Conservation (phyloP, 1,140 invertebrate genomes). For the Meteorus sp. region DNA sequence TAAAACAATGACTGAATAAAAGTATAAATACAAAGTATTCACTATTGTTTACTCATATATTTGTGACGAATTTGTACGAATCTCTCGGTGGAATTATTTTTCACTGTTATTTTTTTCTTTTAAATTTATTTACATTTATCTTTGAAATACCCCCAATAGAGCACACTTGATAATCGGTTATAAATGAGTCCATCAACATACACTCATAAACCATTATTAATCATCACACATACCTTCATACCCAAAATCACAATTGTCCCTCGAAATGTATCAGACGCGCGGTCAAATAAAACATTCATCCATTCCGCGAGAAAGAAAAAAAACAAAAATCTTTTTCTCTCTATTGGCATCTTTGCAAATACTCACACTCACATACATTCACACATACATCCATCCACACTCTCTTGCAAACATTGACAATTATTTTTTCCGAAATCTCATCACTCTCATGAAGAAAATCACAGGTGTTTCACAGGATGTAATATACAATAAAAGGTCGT, state of each 20-base stretch:
- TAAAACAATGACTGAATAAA: not conserved
- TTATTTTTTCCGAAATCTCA: conserved; percentile 20
- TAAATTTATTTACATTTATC: conserved; percentile 12
- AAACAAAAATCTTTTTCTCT: too few relatives aligned
- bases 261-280: conserved; percentile 9
- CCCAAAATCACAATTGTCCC: conserved; percentile 20
- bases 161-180: conserved; percentile 1
- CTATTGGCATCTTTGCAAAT: too few relatives aligned
- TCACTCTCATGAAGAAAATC: conserved; percentile 32
- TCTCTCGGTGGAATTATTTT: conserved; percentile 14
- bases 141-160: conserved; percentile 12
- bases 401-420: conserved; percentile 8
- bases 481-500: conserved; percentile 40
- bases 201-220: not conserved
- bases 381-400: not conserved
- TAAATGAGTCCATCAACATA: not conserved
- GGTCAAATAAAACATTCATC: too few relatives aligned
- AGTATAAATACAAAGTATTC: not conserved
- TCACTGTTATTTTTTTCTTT: not conserved
- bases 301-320: too few relatives aligned
- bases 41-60: conserved; percentile 8
- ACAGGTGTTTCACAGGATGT: conserved; percentile 44
- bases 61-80: conserved; percentile 16
- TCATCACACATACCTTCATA: not conserved
- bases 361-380: not conserved